These are phyloP conservation scores for Coleophora deauratella DNA, from an alignment of 2,888 invertebrate genomes.

Conservation along the genomic window DNA sequence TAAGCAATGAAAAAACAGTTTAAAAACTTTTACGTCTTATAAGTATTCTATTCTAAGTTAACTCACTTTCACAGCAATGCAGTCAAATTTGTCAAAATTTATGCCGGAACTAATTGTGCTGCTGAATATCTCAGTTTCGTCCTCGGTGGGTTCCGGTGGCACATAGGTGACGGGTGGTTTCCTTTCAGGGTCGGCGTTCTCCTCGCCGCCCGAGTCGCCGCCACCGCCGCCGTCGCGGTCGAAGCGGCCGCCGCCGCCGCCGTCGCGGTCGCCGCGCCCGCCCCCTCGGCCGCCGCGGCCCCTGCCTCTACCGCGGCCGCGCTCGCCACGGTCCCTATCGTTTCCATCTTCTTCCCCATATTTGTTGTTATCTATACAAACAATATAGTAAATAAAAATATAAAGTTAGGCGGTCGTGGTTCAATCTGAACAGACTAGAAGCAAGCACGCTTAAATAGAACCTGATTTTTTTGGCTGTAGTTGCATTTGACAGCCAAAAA, in stretches of 20 bases:
- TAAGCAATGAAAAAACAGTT: no score
- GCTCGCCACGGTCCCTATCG: slow-evolving; percentile 31
- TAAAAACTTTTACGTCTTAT: no score
- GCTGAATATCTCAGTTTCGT: slow-evolving; percentile 81
- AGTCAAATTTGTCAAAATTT: slow-evolving; percentile 93
- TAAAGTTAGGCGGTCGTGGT: no score
- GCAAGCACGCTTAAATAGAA: no score
- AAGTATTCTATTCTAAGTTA: no score
- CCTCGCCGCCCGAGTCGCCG: slow-evolving; percentile 19
- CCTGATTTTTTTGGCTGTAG: no score
- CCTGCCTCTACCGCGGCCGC: slow-evolving; percentile 28
- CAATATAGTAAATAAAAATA: no score
- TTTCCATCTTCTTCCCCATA: slow-evolving; percentile 23
- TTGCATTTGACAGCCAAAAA: no score
- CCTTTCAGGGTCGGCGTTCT: slow-evolving; percentile 30
- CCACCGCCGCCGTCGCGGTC: slow-evolving; percentile 18
- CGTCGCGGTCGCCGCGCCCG: slow-evolving; percentile 21
- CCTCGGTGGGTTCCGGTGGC: slow-evolving; percentile 82
- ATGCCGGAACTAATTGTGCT: slow-evolving; percentile 85
- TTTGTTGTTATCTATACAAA: slow-evolving; percentile 22
- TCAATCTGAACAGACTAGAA: no score
- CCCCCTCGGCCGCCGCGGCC: slow-evolving; percentile 23
- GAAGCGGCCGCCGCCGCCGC: slow-evolving; percentile 18
- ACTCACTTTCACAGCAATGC: slow-evolving; percentile 89
- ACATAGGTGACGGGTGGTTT: slow-evolving; percentile 73